Base-by-base conservation (phyloP, 2,888 invertebrate genomes). In the Meiosimyza platycephala region DNA sequence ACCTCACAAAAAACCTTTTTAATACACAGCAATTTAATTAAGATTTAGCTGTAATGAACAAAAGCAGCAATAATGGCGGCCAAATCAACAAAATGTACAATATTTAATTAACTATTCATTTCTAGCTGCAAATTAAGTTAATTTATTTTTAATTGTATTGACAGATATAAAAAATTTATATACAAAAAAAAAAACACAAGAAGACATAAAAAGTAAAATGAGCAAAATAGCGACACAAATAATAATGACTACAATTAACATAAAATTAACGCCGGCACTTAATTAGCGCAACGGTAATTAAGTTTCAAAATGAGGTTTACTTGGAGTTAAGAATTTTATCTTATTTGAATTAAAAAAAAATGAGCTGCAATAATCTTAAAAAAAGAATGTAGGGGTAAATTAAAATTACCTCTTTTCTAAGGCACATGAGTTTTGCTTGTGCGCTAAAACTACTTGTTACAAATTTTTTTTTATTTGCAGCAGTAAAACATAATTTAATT, bases 141-240 rank as follows among this genome's bases (percentile, higher is more conserved):
- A 22, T 55, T 55, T 3, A n/a, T 12, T 18, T 55, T 55, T 18
- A 22, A 11, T 55, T 55, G 22, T 15, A 55, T 18, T 18, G 55
- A 11, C n/a, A 12, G 11, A 18, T n/a, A 55, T 18, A n/a, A n/a
- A 11, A 55, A 55, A 18, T 9, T 22, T n/a, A 60, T 13, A 22
- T 33, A n/a, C 11, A 22, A 16, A 55, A n/a, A 62, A 13, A 33
- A 13, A 16, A 11, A 54, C 40, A 68, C 16, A 16, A 57, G 59
- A 59, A 57, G 28, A 55, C 68, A 68, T 28, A 28, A 57, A n/a
- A 57, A 47, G 59, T 33, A 52, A 51, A 12, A 62, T 28, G 28
- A 28, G 28, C 28, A 28, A 28, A 28, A 28, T 28, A 4, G 28
- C 28, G 48, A 13, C 48, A 9, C 1, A 40, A 9, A 40, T 40